Evolutionary conservation across 1,140 invertebrate species (phyloP).

Genomic region (Rhyzopertha dominica): DNA sequence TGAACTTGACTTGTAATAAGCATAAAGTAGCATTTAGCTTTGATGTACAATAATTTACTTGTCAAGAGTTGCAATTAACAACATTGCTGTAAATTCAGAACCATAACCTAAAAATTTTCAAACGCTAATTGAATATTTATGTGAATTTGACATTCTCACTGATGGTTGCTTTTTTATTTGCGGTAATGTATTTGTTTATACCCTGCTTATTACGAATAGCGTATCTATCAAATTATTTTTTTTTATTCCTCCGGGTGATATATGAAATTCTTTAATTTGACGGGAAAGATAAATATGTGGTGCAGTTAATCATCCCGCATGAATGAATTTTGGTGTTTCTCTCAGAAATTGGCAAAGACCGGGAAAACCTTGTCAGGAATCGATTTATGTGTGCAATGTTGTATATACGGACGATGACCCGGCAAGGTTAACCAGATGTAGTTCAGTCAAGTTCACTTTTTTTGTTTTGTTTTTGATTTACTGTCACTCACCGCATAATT

Average conservation of each 20-base stretch:
- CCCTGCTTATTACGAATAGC: no score
- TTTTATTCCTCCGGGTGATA: background rate
- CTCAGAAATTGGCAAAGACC: background rate
- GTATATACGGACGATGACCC: slow-evolving; percentile 28
- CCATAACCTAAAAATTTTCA: no score
- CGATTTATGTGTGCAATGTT: no score
- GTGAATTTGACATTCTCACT: no score
- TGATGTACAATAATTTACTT: no score
- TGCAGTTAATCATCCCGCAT: background rate
- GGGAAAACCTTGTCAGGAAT: background rate
- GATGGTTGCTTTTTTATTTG: no score
- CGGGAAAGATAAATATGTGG: background rate
- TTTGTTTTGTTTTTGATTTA: background rate
- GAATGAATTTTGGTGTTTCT: background rate
- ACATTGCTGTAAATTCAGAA: no score
- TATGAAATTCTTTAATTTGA: background rate
- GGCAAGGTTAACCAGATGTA: slow-evolving; percentile 29
- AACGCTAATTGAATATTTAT: no score
- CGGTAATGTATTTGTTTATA: no score
- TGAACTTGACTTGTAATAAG: background rate
- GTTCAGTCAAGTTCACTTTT: slow-evolving; percentile 20
- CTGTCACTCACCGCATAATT: background rate
- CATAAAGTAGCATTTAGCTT: no score
- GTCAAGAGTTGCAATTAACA: no score
- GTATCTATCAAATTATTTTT: no score